Evolutionary conservation across 2,888 invertebrate species (phyloP).

Genomic region (Polymixis flavicincta): DNA sequence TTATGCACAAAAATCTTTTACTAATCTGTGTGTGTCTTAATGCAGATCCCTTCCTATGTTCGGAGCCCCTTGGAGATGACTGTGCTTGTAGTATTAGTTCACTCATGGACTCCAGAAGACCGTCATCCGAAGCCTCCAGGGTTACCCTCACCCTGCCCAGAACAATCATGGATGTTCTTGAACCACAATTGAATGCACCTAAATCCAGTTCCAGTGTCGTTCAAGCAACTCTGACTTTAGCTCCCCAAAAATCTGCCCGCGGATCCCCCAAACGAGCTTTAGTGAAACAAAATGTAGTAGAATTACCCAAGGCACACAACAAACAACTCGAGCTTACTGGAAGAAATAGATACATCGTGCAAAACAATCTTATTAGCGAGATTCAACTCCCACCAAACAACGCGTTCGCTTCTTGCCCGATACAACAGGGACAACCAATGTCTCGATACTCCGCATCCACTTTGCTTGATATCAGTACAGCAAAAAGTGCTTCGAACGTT

Average conservation of each 20-base stretch:
- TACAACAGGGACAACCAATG: conserved; percentile 87
- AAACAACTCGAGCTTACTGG: conserved; percentile 88
- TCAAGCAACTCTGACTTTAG: conserved; percentile 92
- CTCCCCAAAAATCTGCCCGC: conserved; percentile 89
- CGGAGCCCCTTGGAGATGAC: conserved; percentile 90
- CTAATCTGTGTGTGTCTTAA: conserved; percentile 50
- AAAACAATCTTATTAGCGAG: conserved; percentile 89
- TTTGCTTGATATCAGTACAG: conserved; percentile 85
- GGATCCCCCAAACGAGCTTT: conserved; percentile 87
- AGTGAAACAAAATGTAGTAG: conserved; percentile 86
- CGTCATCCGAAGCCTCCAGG: conserved; percentile 90
- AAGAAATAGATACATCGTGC: conserved; percentile 88
- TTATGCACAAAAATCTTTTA: conserved; percentile 20
- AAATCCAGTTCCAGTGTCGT: conserved; percentile 89
- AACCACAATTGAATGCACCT: conserved; percentile 89
- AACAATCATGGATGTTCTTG: conserved; percentile 89
- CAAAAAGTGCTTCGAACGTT: conserved; percentile 77
- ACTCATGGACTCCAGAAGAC: conserved; percentile 92
- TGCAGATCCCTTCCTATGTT: conserved; percentile 91
- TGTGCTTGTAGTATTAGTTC: conserved; percentile 93
- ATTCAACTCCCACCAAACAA: conserved; percentile 87
- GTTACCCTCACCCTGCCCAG: conserved; percentile 89
- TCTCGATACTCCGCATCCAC: conserved; percentile 92
- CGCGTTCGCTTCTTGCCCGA: conserved; percentile 84
- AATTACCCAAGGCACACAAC: conserved; percentile 83